Percentiles rank a stretch among this genome's conserved stretches.
Evolutionary conservation across 2,888 invertebrate genomes (phyloP).

Genomic region (Xanthorhoe designata): DNA sequence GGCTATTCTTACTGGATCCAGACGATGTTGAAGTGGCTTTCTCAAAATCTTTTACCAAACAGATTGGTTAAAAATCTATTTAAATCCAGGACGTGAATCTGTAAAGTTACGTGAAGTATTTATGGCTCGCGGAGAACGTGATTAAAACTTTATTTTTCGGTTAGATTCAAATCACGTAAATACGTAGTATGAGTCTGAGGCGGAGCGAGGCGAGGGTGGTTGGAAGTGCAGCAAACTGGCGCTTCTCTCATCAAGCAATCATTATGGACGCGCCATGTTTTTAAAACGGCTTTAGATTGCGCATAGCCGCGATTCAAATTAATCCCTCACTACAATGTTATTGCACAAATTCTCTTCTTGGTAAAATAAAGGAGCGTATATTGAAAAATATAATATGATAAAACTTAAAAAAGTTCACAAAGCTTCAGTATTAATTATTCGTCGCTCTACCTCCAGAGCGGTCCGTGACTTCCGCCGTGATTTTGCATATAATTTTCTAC

Average conservation of each 20-base stretch:
- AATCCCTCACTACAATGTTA: slow-evolving; percentile 73
- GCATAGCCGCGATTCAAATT: slow-evolving; percentile 75
- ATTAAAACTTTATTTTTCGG: slow-evolving; percentile 45
- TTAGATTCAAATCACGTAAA: slow-evolving; percentile 51
- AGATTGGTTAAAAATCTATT: slow-evolving; percentile 28
- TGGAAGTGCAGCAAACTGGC: slow-evolving; percentile 63
- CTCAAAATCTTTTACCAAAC: slow-evolving; percentile 13
- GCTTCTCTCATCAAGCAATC: slow-evolving; percentile 78
- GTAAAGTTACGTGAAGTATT: slow-evolving; percentile 38
- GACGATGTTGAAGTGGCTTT: slow-evolving; percentile 14
- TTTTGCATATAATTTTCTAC: slow-evolving; percentile 83
- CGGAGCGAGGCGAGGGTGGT: slow-evolving; percentile 39
- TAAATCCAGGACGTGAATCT: slow-evolving; percentile 38
- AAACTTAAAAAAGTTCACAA: slow-evolving; percentile 62
- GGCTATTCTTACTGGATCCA: slow-evolving; percentile 5
- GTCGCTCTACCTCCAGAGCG: slow-evolving; percentile 62
- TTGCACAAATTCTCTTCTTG: slow-evolving; percentile 66
- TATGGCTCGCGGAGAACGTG: slow-evolving; percentile 39
- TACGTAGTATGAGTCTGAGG: slow-evolving; percentile 45
- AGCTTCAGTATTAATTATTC: slow-evolving; percentile 75
- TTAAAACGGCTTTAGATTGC: slow-evolving; percentile 79
- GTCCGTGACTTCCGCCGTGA: slow-evolving; percentile 74
- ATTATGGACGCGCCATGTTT: slow-evolving; percentile 82
- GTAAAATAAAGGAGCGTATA: slow-evolving; percentile 57
- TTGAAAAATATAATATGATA: slow-evolving; percentile 52